Evolutionary conservation across 2,888 invertebrate genomes (phyloP).

Genomic region (Tetheella fluctuosa): DNA sequence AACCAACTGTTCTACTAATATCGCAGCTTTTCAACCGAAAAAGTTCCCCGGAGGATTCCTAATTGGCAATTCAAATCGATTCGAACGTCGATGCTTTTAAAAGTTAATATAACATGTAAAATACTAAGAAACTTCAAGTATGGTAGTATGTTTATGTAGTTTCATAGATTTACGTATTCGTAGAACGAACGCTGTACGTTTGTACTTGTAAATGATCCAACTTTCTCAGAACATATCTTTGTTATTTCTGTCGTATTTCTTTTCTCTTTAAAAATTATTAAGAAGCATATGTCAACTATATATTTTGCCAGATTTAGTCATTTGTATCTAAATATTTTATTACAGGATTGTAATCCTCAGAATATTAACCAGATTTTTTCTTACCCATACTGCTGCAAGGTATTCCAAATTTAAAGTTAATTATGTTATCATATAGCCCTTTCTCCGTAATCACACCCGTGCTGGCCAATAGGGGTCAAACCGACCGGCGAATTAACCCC

Average conservation of each 20-base stretch:
- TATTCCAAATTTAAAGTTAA: conserved; percentile 12
- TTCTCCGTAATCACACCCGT: conserved; percentile 33
- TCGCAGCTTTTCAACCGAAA: conserved; percentile 5
- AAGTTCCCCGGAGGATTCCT: neutral
- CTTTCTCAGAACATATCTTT: too few species aligned
- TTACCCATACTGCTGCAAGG: neutral
- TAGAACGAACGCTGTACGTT: neutral
- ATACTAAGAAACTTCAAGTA: neutral
- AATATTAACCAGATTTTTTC: neutral
- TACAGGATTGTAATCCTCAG: neutral
- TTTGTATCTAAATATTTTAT: too few species aligned
- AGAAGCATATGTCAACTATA: too few species aligned
- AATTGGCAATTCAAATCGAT: conserved; percentile 6
- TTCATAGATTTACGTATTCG: neutral
- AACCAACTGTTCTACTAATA: conserved; percentile 5
- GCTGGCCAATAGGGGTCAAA: conserved; percentile 51
- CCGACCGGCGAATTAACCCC: conserved; percentile 56
- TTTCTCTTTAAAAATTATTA: too few species aligned
- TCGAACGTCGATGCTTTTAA: neutral
- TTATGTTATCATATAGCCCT: conserved; percentile 2
- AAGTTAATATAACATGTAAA: neutral
- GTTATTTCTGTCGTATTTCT: neutral
- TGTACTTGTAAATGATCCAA: too few species aligned
- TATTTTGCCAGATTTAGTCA: too few species aligned
- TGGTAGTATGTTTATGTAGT: neutral